phyloP scores from a whole-genome alignment of 2,797 vertebrate species.

The Mareca penelope region DNA sequence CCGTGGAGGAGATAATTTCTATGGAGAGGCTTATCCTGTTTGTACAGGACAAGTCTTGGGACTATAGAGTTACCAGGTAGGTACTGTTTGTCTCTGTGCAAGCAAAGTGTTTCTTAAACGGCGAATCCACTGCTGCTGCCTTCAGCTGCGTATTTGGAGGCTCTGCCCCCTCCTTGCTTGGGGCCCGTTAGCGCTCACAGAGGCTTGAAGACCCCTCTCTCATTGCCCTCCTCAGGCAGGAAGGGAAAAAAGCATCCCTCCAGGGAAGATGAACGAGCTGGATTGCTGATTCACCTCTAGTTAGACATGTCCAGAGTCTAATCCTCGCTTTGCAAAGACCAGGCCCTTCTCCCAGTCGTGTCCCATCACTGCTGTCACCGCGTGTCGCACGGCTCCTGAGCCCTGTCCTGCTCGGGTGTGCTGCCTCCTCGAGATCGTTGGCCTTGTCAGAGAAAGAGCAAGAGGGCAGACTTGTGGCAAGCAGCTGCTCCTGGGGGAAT shows the following conservation, averaged over 20 bases:
- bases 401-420: fast-evolving
- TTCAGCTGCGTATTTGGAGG: not conserved
- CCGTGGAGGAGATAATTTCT: slow-evolving; percentile 44
- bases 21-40: slow-evolving; percentile 45
- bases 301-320: not conserved
- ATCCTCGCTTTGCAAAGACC: not conserved
- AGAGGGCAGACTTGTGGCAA: not conserved
- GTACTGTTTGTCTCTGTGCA: not conserved
- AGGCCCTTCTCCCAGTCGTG: fast-evolving
- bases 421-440: not conserved
- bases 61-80: not conserved
- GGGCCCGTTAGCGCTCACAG: fast-evolving
- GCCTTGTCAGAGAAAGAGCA: not conserved
- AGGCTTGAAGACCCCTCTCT: not conserved
- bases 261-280: not conserved
- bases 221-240: not conserved
- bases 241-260: not conserved
- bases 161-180: not conserved
- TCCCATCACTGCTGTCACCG: not conserved
- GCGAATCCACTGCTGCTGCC: not conserved
- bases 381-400: not conserved
- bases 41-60: not conserved
- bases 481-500: not conserved
- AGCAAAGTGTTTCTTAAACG: not conserved
- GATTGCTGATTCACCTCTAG: not conserved